Conservation (phyloP, 2,888 invertebrate genomes). For the Ophion obscuratus region DNA sequence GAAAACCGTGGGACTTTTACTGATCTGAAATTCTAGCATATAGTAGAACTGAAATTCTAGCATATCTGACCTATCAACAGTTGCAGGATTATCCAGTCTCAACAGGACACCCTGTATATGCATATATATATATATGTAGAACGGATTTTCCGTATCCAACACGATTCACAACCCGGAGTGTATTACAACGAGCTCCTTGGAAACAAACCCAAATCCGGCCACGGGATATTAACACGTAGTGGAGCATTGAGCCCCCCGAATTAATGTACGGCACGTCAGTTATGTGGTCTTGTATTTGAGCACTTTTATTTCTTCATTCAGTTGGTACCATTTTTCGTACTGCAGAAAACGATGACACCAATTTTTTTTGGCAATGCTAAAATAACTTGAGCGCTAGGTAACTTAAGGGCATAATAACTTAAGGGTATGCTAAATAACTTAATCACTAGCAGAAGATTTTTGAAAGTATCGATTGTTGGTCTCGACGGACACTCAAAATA, state of each 20-base stretch:
- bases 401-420: too few relatives aligned
- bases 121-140: conserved; percentile 5
- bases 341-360: not conserved
- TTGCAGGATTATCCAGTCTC: too few relatives aligned
- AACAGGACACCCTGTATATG: not conserved
- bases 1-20: too few relatives aligned
- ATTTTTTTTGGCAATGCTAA: not conserved
- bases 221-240: not conserved
- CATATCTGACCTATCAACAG: too few relatives aligned
- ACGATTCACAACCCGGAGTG: conserved; percentile 48
- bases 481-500: too few relatives aligned
- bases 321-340: not conserved
- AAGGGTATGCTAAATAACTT: too few relatives aligned
- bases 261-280: not conserved
- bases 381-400: too few relatives aligned
- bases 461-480: too few relatives aligned
- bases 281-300: not conserved
- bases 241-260: conserved; percentile 1
- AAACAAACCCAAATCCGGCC: conserved; percentile 44
- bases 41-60: too few relatives aligned
- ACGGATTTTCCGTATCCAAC: conserved; percentile 19
- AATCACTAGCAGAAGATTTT: too few relatives aligned
- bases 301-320: not conserved
- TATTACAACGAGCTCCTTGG: conserved; percentile 49
- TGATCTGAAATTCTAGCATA: too few relatives aligned